Evolutionary conservation across 2,888 invertebrate genomes (phyloP).

Genomic region (Himalopsyche japonica): DNA sequence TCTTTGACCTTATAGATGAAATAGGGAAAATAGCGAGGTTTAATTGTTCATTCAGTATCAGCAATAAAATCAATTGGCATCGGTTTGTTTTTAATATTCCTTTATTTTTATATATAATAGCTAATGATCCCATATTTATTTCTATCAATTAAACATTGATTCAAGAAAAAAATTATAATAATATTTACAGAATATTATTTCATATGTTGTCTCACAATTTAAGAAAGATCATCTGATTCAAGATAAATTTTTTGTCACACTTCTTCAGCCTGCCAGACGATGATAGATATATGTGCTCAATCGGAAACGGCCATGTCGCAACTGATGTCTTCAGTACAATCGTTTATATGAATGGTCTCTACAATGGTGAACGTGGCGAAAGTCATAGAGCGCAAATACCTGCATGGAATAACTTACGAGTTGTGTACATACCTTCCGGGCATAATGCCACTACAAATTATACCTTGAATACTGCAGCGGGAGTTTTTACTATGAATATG

Average conservation of each 20-base stretch:
- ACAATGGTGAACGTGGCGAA: slow-evolving; percentile 48
- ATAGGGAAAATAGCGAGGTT: too few species aligned
- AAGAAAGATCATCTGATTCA: too few species aligned
- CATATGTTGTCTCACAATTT: too few species aligned
- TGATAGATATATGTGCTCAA: slow-evolving; percentile 41
- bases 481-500: slow-evolving; percentile 36
- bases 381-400: slow-evolving; percentile 52
- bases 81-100: too few species aligned
- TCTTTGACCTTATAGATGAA: too few species aligned
- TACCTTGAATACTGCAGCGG: slow-evolving; percentile 41
- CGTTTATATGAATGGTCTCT: slow-evolving; percentile 51
- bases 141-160: too few species aligned
- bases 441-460: slow-evolving; percentile 29
- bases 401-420: slow-evolving; percentile 47
- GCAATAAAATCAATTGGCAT: too few species aligned
- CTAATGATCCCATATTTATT: too few species aligned
- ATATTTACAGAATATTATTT: too few species aligned
- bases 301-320: slow-evolving; percentile 51
- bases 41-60: too few species aligned
- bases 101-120: too few species aligned
- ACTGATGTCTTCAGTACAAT: slow-evolving; percentile 49
- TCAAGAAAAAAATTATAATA: too few species aligned
- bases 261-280: slow-evolving; percentile 22
- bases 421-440: neutral
- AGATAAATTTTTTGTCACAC: neutral